These are phyloP conservation scores for Polyploca ridens DNA, from an alignment of 2,888 invertebrate genomes.

Conservation along the genomic window DNA sequence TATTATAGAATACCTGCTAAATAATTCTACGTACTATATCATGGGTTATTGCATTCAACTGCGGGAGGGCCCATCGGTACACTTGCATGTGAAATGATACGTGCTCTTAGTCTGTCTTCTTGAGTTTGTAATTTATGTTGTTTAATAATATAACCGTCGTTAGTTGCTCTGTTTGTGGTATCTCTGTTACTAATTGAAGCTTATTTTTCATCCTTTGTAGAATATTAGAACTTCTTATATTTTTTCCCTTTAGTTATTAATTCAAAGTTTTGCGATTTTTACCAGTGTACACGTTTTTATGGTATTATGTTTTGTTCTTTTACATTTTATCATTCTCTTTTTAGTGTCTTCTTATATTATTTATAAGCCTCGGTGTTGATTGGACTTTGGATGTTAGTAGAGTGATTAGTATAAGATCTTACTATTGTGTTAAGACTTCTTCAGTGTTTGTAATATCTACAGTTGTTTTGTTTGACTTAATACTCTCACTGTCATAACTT, in stretches of 20 bases:
- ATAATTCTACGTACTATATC: background rate
- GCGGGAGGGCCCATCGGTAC: slow-evolving; percentile 10
- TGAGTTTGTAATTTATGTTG: slow-evolving; percentile 7
- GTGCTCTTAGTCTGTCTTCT: slow-evolving; percentile 1
- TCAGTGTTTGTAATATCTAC: no score
- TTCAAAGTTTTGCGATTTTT: no score
- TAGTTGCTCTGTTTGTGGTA: slow-evolving; percentile 13
- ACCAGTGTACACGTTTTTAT: no score
- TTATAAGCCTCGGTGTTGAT: no score
- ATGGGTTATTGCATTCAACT: slow-evolving; percentile 9
- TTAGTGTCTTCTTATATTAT: no score
- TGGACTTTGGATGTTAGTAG: no score
- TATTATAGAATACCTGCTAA: background rate
- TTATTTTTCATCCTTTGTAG: slow-evolving; percentile 12
- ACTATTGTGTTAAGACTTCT: no score
- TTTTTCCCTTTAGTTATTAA: background rate
- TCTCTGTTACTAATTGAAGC: slow-evolving; percentile 16
- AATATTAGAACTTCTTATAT: background rate
- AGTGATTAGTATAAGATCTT: no score
- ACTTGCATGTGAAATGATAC: slow-evolving; percentile 7
- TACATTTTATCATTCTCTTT: background rate
- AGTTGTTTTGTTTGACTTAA: no score
- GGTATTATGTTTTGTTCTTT: no score
- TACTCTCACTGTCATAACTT: no score
- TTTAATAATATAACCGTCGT: background rate